These are phyloP conservation scores for Zoanthus solanderi DNA, from an alignment of 92 coral and sea anemone species.

Conservation along the genomic window DNA sequence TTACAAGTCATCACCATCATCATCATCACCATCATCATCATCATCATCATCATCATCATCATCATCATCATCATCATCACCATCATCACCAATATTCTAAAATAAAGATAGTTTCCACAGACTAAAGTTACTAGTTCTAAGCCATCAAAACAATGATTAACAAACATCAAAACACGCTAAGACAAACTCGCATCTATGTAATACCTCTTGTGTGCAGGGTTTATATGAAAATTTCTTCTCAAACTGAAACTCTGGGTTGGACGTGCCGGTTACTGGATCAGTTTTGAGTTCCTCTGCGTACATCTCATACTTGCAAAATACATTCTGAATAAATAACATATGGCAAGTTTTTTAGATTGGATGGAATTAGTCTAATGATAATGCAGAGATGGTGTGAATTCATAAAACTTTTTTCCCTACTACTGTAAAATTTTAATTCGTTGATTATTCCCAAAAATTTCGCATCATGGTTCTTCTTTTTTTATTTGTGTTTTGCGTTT, in stretches of 20 bases:
- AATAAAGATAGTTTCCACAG: not conserved
- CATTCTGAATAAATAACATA: constrained; percentile 61
- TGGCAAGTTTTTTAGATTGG: not conserved
- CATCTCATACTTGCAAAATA: constrained; percentile 86
- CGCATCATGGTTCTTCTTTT: not conserved
- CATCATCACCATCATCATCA: no score
- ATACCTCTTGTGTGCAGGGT: constrained; percentile 85
- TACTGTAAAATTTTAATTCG: not conserved
- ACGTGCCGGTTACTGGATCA: constrained; percentile 78
- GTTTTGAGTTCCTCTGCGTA: constrained; percentile 81
- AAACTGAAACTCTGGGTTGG: constrained; percentile 94
- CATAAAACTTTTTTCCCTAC: not conserved
- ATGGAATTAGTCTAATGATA: not conserved
- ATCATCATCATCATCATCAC: no score
- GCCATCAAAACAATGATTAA: not conserved
- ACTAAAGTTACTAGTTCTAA: not conserved
- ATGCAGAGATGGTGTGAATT: not conserved
- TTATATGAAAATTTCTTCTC: constrained; percentile 84
- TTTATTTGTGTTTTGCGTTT: no score
- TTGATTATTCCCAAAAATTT: not conserved
- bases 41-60: no score
- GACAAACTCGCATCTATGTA: no score
- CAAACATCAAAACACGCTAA: not conserved
- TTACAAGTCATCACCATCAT: no score
- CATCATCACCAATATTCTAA: no score